A percentile compares a stretch with the other conserved stretches of the same genome.
phyloP scores from a whole-genome alignment of 2,797 vertebrate species.

The Eospalax fontanierii region DNA sequence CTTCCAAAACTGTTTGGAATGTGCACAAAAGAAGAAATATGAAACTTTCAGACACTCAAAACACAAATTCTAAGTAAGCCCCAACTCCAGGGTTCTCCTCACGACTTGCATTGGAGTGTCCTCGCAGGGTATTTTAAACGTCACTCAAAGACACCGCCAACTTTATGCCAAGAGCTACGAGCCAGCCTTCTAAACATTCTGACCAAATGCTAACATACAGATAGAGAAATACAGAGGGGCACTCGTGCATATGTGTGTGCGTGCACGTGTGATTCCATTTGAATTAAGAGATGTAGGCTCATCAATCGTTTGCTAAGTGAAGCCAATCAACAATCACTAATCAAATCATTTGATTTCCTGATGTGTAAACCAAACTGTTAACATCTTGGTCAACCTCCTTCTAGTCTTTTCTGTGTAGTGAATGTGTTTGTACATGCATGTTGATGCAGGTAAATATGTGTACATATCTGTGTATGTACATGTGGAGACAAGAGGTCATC shows the following conservation, averaged over 20 bases:
- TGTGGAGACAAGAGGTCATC: background rate
- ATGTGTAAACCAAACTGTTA: background rate
- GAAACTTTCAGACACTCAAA: slow-evolving; percentile 17
- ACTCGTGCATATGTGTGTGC: background rate
- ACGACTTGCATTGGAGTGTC: background rate
- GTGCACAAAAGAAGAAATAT: slow-evolving; percentile 58
- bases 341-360: background rate
- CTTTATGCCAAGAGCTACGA: background rate
- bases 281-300: background rate
- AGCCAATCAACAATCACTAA: background rate
- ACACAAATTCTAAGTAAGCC: slow-evolving; percentile 33
- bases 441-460: background rate
- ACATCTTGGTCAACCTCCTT: background rate
- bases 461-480: background rate
- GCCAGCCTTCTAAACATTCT: background rate
- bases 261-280: background rate
- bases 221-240: background rate
- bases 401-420: background rate
- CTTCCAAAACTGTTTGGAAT: slow-evolving; percentile 69
- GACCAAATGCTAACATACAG: background rate
- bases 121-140: background rate
- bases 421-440: no score
- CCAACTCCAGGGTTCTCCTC: background rate
- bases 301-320: background rate
- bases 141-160: background rate